Conservation (phyloP, 2,113 vertebrate species). For the Dipodomys ordii region DNA sequence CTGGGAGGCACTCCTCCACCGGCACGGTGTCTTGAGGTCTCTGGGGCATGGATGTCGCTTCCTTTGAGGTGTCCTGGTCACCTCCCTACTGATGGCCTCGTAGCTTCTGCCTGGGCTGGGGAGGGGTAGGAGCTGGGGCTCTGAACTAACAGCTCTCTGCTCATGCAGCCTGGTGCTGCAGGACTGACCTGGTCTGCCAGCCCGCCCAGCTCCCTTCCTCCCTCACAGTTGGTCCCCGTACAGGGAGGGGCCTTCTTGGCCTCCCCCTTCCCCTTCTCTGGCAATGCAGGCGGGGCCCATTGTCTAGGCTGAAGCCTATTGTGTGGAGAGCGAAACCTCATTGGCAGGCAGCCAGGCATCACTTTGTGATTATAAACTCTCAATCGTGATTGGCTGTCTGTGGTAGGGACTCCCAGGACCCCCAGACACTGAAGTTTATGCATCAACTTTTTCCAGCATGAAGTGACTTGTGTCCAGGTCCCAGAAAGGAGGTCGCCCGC, state of each 20-base stretch:
- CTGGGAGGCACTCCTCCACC: conserved; percentile 69
- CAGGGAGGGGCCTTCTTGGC: neutral
- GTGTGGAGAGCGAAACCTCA: conserved; percentile 84
- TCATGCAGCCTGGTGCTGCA: neutral
- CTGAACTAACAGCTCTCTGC: too few relatives aligned
- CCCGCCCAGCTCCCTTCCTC: neutral
- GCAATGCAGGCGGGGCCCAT: conserved; percentile 77
- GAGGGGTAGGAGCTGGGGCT: neutral
- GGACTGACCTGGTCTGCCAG: neutral
- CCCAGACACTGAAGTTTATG: conserved; percentile 89
- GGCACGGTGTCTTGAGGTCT: conserved; percentile 63
- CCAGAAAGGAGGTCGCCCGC: conserved; percentile 5
- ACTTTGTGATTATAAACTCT: conserved; percentile 78
- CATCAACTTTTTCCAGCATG: conserved; percentile 89
- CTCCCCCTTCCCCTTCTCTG: neutral
- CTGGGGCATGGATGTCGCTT: conserved; percentile 12
- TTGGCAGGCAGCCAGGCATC: conserved; percentile 87
- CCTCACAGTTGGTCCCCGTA: neutral
- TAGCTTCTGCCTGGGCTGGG: neutral
- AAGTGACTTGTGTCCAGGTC: conserved; percentile 83
- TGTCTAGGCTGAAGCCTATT: conserved; percentile 86
- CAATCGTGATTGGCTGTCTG: conserved; percentile 88
- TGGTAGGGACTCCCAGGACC: conserved; percentile 39
- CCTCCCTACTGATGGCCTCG: neutral
- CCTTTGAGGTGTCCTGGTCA: neutral